Percentiles rank a stretch among this genome's conserved stretches.
Evolutionary conservation across 2,113 vertebrate species (phyloP).

Genomic region (Panthera uncia): DNA sequence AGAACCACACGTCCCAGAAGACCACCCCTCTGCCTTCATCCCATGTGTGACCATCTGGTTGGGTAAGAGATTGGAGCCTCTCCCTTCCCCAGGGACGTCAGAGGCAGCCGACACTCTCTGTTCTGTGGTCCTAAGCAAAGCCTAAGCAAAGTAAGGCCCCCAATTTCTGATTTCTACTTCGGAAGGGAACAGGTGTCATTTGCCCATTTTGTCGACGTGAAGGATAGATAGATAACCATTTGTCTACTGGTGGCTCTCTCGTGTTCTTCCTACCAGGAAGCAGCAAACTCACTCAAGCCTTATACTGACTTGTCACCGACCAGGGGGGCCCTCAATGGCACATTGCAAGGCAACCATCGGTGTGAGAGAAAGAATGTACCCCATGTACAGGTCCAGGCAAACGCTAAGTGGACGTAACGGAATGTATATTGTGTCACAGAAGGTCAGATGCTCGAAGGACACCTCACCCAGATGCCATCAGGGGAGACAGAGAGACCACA

Average conservation of each 20-base stretch:
- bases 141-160: accelerated
- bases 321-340: accelerated
- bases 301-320: accelerated
- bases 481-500: neutral
- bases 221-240: neutral
- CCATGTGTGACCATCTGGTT: accelerated
- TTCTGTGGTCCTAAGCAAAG: accelerated
- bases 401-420: neutral
- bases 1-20: neutral
- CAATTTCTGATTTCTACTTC: neutral
- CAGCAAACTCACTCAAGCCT: neutral
- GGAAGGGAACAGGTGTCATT: neutral
- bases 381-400: accelerated
- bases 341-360: too few relatives aligned
- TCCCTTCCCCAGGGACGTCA: neutral
- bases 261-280: neutral
- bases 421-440: neutral
- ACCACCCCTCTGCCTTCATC: neutral
- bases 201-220: neutral
- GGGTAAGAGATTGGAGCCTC: accelerated
- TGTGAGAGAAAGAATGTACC: neutral
- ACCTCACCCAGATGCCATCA: accelerated
- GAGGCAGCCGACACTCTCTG: neutral
- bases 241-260: neutral
- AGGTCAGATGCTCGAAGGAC: too few relatives aligned